A percentile compares a stretch with the other conserved stretches of the same genome.
These are phyloP conservation scores for Lamellibrachia satsuma DNA, from an alignment of 2,888 invertebrate genomes.

Conservation along the genomic window DNA sequence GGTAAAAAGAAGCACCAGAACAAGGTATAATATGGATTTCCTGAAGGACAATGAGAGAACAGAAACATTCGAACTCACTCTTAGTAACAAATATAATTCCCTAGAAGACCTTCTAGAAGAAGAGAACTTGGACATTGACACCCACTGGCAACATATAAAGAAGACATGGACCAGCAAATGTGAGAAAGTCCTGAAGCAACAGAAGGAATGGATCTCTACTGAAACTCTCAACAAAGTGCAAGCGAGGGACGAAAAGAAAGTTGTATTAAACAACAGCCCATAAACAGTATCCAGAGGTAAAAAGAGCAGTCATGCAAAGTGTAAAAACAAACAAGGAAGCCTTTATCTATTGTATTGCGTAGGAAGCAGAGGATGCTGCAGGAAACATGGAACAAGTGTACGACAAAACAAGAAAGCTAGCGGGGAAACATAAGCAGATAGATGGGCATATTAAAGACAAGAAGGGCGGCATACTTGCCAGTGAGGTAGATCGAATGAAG, in stretches of 20 bases:
- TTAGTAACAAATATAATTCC: not conserved
- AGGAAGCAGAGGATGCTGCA: slow-evolving; percentile 25
- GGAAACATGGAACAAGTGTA: not conserved
- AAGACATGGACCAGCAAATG: not conserved
- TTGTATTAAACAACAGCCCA: not conserved
- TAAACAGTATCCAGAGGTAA: not conserved
- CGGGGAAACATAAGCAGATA: not conserved
- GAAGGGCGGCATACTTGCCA: not conserved
- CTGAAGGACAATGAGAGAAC: not conserved
- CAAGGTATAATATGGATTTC: too few species aligned
- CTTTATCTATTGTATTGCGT: not conserved
- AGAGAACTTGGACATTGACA: not conserved
- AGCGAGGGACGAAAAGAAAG: not conserved
- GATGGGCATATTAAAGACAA: slow-evolving; percentile 17
- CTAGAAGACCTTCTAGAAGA: not conserved
- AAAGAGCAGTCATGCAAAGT: not conserved
- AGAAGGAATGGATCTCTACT: not conserved
- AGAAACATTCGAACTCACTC: not conserved
- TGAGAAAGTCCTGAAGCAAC: not conserved
- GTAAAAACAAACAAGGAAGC: not conserved
- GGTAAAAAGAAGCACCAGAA: too few species aligned
- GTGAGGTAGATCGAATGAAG: not conserved
- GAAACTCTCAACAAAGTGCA: not conserved
- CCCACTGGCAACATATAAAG: not conserved
- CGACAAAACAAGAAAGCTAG: slow-evolving; percentile 13